Evolutionary conservation across 2,113 vertebrate genomes (phyloP), one percentile per base, ranked within the genome.

Genomic region (Aspiorhynchus laticeps): DNA sequence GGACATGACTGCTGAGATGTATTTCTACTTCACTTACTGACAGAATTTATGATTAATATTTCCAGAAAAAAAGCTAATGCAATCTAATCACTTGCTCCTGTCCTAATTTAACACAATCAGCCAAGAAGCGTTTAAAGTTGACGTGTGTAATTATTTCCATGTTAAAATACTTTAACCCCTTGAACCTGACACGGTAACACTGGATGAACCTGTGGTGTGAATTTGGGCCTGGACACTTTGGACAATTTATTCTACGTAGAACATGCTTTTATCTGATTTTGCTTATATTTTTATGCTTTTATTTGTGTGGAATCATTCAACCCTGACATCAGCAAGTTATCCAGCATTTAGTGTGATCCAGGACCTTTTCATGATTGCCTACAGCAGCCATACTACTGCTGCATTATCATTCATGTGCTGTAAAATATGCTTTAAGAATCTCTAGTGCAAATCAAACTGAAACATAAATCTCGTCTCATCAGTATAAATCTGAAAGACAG

Each of bases 31-130:
- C 28, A 79, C 4, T 82, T 65, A 41, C 61, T 82, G 38, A 28
- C 61, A 46, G 15, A 82, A 82, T 82, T 24, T 48, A 48, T 82
- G 38, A 65, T 31, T 31, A n/a, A 21, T 82, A 28, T 31, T 82
- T 82, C 41, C 41, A 43, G 26, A 7, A 79, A 63, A 51, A 65
- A 81, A 81, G n/a, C 15, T 2, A 65, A 38, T 19, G 80, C n/a
- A 82, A 67, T 67, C 38, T 67, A 43, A 63, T 63, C 24, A 26
- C 56, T 61, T 43, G 78, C 24, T 26, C 7, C 80, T 48, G n/a
- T 21, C 43, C 17, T 48, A 76, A 61, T 63, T 41, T 26, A 80
- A 63, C 80, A 63, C 28, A 12, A 67, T 67, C 38, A 79, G 31
- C 21, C 7, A 82, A 67, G 7, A 61, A 79, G 1, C 8, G 11